phyloP scores from a whole-genome alignment of 2,797 vertebrate genomes.

The Paramormyrops hopkinsi region DNA sequence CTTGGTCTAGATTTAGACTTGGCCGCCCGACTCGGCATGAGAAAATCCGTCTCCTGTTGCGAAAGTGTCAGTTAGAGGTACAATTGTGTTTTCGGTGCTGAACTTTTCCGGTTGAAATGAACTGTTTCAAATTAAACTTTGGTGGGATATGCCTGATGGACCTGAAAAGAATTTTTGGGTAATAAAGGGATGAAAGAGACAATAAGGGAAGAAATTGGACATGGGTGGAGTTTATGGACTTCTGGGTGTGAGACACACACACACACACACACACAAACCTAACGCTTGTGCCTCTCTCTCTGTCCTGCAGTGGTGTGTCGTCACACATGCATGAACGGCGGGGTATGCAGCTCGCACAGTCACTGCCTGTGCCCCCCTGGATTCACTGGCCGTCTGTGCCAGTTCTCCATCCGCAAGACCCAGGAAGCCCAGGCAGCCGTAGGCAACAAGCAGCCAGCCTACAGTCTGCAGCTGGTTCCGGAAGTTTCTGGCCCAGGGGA shows the following conservation, averaged over 20 bases:
- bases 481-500: slow-evolving; percentile 63
- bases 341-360: slow-evolving; percentile 79
- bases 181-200: background rate
- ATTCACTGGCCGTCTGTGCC: slow-evolving; percentile 83
- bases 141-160: background rate
- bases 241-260: background rate
- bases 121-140: background rate
- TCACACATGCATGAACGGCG: slow-evolving; percentile 84
- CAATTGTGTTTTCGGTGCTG: background rate
- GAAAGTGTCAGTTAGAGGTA: background rate
- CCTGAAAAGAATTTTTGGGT: background rate
- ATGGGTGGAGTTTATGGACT: background rate
- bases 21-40: background rate
- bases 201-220: background rate
- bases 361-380: slow-evolving; percentile 81
- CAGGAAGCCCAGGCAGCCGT: slow-evolving; percentile 58
- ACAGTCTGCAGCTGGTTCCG: slow-evolving; percentile 67
- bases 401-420: slow-evolving; percentile 64
- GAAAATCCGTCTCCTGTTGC: background rate
- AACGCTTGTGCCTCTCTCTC: background rate
- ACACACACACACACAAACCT: background rate
- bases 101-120: background rate
- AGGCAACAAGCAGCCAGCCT: slow-evolving; percentile 79
- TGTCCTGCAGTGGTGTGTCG: slow-evolving; percentile 76
- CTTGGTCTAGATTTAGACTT: background rate